Base-by-base conservation (phyloP, 2,113 vertebrate species). In the Nycticorax nycticorax region DNA sequence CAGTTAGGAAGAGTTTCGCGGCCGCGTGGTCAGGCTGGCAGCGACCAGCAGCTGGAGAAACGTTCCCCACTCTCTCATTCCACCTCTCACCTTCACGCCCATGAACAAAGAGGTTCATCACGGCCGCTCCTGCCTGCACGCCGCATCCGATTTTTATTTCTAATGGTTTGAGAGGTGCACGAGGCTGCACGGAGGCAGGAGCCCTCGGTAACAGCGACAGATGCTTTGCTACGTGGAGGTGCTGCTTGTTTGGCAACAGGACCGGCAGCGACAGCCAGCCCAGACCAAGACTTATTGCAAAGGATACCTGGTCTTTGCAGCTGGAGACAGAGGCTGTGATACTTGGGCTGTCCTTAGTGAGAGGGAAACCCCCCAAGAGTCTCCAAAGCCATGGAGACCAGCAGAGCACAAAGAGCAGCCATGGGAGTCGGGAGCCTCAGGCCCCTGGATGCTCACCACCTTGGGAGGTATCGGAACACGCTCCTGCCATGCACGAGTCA, bases 11-110 rank as follows among this genome's bases (percentile, higher is more conserved):
- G n/a, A 62, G 32, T 17, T 56, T 37, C 32, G 18, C 1, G 1
- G 76, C n/a, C 1, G 1, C 1, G 0, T 3, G 48, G 22, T 28
- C 75, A 22, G 59, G 28, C 10, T 20, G 21, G 74, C 67, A 75
- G 76, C 0, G 0, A 19, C 57, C 52, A 22, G 43, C 6, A 2
- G 48, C 84, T 50, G 69, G n/a, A 63, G 22, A 3, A 82, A 12
- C 8, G 30, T 4, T 75, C 41, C 76, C 48, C 6, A 0, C 33
- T 35, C 33, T 10, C 6, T 35, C 41, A 22, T 19, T 30, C 41
- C 48, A 3, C 47, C 39, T 35, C 81, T 28, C 33, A 7, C 6
- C 60, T 41, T 41, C 26, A 2, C 28, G 10, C 59, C 60, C 67
- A 9, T 8, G 17, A 19, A 60, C 47, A 35, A 35, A 53, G 24